Evolutionary conservation across 1,140 invertebrate species (phyloP).

Genomic region (Amphibalanus amphitrite): DNA sequence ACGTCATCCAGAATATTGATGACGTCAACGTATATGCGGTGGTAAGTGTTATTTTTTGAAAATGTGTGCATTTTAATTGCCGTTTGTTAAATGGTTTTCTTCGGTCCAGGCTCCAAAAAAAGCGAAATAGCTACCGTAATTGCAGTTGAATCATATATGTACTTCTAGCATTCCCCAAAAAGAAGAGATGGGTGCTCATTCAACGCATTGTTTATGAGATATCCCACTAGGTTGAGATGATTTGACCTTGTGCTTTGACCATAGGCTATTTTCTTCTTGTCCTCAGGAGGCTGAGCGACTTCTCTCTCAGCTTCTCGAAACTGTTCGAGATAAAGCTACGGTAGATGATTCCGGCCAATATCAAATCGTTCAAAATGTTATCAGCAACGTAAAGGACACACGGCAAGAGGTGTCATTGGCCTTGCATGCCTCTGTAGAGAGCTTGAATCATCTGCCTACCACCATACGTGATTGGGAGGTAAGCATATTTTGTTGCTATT

Average conservation of each 20-base stretch:
- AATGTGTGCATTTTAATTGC: no score
- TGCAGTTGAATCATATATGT: background rate
- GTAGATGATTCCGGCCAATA: background rate
- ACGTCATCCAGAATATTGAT: background rate
- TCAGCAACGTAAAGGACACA: background rate
- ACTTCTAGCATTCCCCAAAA: background rate
- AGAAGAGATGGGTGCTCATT: background rate
- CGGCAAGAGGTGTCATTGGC: conserved; percentile 5
- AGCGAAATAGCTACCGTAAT: no score
- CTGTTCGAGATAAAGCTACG: background rate
- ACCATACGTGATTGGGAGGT: conserved; percentile 6
- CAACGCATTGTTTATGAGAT: no score
- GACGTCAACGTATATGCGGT: background rate
- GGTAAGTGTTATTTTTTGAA: background rate
- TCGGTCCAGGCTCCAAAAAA: no score
- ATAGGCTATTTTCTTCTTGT: background rate
- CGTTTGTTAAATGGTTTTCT: no score
- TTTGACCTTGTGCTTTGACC: background rate
- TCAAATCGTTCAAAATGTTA: background rate
- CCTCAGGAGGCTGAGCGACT: background rate
- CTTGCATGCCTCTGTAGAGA: conserved; percentile 4
- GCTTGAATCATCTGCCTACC: background rate
- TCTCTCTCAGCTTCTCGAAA: background rate
- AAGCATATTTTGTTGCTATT: background rate
- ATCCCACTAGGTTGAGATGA: background rate